A percentile compares a stretch with the other conserved stretches of the same genome.
Evolutionary conservation across 2,113 vertebrate species (phyloP).

Genomic region (Pelecanus crispus): DNA sequence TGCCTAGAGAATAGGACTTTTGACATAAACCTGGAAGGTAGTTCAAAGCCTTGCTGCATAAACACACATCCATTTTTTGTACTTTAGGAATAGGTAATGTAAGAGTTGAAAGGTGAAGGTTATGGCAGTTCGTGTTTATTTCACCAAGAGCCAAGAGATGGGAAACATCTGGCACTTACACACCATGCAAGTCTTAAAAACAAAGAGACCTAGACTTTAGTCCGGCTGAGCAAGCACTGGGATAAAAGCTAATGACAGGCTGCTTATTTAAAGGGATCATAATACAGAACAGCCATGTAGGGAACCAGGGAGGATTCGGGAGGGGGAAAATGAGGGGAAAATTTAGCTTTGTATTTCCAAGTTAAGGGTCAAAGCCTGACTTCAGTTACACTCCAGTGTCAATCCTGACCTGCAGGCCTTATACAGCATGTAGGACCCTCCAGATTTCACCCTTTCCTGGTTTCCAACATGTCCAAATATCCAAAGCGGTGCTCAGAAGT

Average conservation of each 20-base stretch:
- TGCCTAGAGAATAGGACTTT: slow-evolving; percentile 35
- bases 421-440: background rate
- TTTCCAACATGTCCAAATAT: background rate
- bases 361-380: slow-evolving; percentile 27
- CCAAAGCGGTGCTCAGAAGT: background rate
- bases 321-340: slow-evolving; percentile 15
- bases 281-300: slow-evolving; percentile 65
- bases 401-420: background rate
- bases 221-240: slow-evolving; percentile 69
- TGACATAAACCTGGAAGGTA: slow-evolving; percentile 68
- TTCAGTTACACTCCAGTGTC: background rate
- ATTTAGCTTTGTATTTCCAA: slow-evolving; percentile 44
- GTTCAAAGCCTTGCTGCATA: slow-evolving; percentile 60
- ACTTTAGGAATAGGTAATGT: slow-evolving; percentile 66
- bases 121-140: slow-evolving; percentile 69
- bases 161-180: slow-evolving; percentile 72
- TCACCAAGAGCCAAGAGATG: slow-evolving; percentile 70
- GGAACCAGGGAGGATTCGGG: background rate
- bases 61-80: slow-evolving; percentile 64
- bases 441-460: background rate
- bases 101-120: slow-evolving; percentile 71
- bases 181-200: slow-evolving; percentile 64
- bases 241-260: slow-evolving; percentile 71
- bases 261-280: slow-evolving; percentile 72
- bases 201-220: slow-evolving; percentile 60